A percentile compares a stretch with the other conserved stretches of the same genome.
Evolutionary conservation across 1,140 invertebrate genomes (phyloP).

Genomic region (Acromyrmex echinatior): DNA sequence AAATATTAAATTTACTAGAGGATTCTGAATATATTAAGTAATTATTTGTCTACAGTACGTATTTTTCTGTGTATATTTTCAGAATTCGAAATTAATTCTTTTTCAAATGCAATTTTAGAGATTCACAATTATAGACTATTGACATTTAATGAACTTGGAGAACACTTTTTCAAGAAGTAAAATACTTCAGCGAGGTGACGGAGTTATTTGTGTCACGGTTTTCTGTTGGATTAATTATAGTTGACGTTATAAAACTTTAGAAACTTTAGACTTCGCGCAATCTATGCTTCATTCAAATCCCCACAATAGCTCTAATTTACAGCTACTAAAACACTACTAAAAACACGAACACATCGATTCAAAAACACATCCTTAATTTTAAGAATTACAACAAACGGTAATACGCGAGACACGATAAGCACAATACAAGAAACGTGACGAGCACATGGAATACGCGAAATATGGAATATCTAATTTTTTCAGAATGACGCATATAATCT

Average conservation of each 20-base stretch:
- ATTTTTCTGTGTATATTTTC: too few species aligned
- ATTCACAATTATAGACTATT: constrained; percentile 13
- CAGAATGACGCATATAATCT: background rate
- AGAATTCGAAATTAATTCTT: background rate
- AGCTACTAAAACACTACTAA: background rate
- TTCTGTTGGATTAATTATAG: constrained; percentile 29
- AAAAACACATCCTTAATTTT: constrained; percentile 23
- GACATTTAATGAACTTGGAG: background rate
- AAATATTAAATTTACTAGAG: too few species aligned
- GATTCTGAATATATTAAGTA: too few species aligned
- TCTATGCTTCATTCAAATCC: constrained; percentile 33
- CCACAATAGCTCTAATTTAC: constrained; percentile 29
- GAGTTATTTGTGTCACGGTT: background rate
- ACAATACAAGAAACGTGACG: background rate
- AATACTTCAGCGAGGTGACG: background rate
- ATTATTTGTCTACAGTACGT: too few species aligned
- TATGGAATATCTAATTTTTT: constrained; percentile 6
- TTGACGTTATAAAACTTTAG: constrained; percentile 33
- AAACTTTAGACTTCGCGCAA: constrained; percentile 9
- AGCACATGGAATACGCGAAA: background rate
- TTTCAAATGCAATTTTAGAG: constrained; percentile 8
- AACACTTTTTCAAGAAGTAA: background rate
- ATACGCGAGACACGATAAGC: background rate
- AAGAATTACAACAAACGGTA: background rate
- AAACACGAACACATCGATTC: background rate